phyloP scores from a whole-genome alignment of 2,797 vertebrate species.

The Anguilla megastoma region DNA sequence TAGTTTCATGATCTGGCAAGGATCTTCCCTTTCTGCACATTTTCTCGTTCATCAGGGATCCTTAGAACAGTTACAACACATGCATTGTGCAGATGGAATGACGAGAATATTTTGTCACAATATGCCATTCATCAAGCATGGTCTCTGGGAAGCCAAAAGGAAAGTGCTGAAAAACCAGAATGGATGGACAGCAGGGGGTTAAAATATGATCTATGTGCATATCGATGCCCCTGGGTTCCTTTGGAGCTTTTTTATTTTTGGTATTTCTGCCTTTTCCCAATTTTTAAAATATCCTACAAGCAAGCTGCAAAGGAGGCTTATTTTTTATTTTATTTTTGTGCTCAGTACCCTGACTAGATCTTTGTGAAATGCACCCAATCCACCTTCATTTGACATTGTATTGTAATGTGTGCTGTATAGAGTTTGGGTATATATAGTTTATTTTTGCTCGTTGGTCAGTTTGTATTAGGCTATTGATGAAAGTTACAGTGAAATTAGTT shows the following conservation, averaged over 20 bases:
- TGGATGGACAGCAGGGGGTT: not conserved
- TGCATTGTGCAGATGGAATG: not conserved
- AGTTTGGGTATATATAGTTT: not conserved
- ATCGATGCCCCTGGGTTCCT: not conserved
- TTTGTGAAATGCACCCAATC: not conserved
- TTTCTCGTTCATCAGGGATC: not conserved
- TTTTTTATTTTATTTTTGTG: not conserved
- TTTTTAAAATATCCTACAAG: not conserved
- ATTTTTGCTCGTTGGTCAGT: not conserved
- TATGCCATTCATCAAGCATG: not conserved
- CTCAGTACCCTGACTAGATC: not conserved
- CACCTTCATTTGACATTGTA: not conserved
- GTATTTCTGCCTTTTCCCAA: not conserved
- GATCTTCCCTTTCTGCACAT: not conserved
- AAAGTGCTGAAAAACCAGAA: not conserved
- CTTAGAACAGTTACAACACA: not conserved
- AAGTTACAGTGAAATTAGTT: not conserved
- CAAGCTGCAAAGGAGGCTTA: not conserved
- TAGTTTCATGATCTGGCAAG: not conserved
- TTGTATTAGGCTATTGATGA: not conserved
- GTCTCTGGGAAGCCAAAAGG: too few species aligned
- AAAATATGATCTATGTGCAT: not conserved
- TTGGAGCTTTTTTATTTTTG: not conserved
- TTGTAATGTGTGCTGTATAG: not conserved
- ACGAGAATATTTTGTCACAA: not conserved